A percentile compares a stretch with the other conserved stretches of the same genome.
These are phyloP conservation scores for Etheostoma nigrum DNA, from an alignment of 2,797 vertebrate species.

Conservation along the genomic window DNA sequence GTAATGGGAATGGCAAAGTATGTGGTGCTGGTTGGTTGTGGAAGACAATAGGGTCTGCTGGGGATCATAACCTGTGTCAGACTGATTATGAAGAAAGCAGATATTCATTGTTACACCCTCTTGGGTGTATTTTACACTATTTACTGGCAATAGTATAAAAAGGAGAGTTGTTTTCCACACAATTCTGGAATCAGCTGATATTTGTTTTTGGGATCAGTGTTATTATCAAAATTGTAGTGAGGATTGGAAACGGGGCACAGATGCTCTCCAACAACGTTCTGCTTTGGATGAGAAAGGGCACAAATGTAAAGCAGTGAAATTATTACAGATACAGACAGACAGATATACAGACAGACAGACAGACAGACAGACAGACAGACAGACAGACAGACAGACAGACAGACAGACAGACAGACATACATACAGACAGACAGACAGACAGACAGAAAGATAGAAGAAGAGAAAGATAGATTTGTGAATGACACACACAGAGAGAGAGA, in stretches of 20 bases:
- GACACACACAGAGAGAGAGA: constrained; percentile 7
- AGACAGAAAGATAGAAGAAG: constrained; percentile 13
- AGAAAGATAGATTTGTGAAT: constrained; percentile 16
- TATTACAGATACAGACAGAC: neutral
- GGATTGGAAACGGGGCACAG: constrained; percentile 11
- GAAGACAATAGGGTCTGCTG: constrained; percentile 62
- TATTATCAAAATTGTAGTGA: constrained; percentile 6
- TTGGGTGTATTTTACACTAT: constrained; percentile 36
- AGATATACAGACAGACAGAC: neutral
- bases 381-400: neutral
- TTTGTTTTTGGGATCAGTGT: constrained; percentile 18
- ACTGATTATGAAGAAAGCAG: constrained; percentile 44
- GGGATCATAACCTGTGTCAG: constrained; percentile 60
- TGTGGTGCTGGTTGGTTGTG: constrained; percentile 55
- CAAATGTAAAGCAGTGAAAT: neutral
- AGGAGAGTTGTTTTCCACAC: constrained; percentile 21
- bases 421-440: neutral
- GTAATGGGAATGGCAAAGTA: constrained; percentile 77
- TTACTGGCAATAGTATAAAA: constrained; percentile 40
- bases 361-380: neutral
- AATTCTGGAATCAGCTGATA: constrained; percentile 4
- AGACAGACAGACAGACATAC: constrained; percentile 20
- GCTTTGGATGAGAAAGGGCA: neutral
- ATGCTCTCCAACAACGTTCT: constrained; percentile 16
- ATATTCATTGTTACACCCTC: constrained; percentile 51